Evolutionary conservation across 2,888 invertebrate genomes (phyloP).

Genomic region (Cyclophora punctaria): DNA sequence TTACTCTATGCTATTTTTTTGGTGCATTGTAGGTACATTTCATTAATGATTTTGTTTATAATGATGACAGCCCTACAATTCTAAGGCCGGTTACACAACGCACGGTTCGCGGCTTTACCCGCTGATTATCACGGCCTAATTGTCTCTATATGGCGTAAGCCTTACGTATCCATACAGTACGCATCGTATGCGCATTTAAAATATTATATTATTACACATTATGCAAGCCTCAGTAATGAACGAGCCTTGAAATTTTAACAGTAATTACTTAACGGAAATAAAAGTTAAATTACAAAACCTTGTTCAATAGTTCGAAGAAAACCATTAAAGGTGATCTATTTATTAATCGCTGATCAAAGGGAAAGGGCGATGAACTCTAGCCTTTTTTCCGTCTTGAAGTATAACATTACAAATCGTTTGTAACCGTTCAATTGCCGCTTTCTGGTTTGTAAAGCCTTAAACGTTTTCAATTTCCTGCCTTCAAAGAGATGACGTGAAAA

Average conservation of each 20-base stretch:
- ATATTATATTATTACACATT: constrained; percentile 2
- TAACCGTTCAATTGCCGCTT: background rate
- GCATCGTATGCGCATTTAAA: background rate
- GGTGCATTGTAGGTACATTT: no score
- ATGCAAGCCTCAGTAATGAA: constrained; percentile 1
- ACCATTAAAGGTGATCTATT: no score
- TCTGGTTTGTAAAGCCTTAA: constrained; percentile 4
- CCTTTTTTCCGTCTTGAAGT: no score
- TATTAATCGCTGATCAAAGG: no score
- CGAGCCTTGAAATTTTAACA: constrained; percentile 1
- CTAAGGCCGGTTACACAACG: constrained; percentile 29
- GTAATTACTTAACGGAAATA: constrained; percentile 6
- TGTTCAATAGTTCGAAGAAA: no score
- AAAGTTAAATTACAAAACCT: constrained; percentile 8
- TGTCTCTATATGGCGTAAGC: constrained; percentile 48
- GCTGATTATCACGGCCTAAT: constrained; percentile 63
- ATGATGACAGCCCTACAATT: constrained; percentile 10
- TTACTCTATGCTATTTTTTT: no score
- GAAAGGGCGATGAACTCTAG: no score
- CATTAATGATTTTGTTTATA: no score
- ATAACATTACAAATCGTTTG: no score
- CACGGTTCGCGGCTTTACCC: constrained; percentile 34
- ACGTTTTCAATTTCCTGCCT: constrained; percentile 19
- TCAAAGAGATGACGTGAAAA: constrained; percentile 15
- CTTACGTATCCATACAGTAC: constrained; percentile 32